Evolutionary conservation across 2,797 vertebrate genomes (phyloP).

Genomic region (Lophius americanus): DNA sequence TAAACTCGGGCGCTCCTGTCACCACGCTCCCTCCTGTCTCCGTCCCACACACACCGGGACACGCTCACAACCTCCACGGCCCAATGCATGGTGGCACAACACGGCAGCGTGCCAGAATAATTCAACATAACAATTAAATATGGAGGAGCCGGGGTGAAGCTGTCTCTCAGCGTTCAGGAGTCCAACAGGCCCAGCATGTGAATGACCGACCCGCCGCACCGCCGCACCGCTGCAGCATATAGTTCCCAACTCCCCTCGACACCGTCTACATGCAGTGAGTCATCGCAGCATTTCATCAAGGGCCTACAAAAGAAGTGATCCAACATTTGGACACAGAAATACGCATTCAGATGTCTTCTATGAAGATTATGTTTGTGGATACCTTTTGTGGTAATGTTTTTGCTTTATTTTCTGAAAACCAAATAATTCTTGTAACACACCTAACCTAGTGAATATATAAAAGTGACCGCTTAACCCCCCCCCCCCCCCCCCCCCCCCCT

Average conservation of each 20-base stretch:
- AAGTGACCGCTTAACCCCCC: background rate
- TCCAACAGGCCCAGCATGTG: constrained; percentile 41
- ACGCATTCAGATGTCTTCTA: background rate
- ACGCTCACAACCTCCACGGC: constrained; percentile 52
- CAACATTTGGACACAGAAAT: constrained; percentile 1
- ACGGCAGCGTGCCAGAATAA: constrained; percentile 78
- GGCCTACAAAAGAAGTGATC: background rate
- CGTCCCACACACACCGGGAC: constrained; percentile 34
- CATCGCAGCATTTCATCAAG: constrained; percentile 32
- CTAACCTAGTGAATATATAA: background rate
- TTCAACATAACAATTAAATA: constrained; percentile 82
- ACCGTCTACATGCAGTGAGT: constrained; percentile 24
- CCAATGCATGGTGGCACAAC: constrained; percentile 78
- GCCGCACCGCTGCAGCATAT: constrained; percentile 53
- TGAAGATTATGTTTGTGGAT: background rate
- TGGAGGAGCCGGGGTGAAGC: constrained; percentile 64
- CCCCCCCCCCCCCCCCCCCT: background rate
- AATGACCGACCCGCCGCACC: constrained; percentile 21
- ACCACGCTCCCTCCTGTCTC: constrained; percentile 50
- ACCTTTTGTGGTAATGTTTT: background rate
- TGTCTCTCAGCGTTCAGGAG: constrained; percentile 57
- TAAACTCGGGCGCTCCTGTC: constrained; percentile 62
- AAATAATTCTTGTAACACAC: background rate
- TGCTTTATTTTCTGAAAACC: background rate
- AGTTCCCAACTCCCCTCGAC: constrained; percentile 66